Evolutionary conservation across 1,140 invertebrate genomes (phyloP).

Genomic region (Cydia splendana): DNA sequence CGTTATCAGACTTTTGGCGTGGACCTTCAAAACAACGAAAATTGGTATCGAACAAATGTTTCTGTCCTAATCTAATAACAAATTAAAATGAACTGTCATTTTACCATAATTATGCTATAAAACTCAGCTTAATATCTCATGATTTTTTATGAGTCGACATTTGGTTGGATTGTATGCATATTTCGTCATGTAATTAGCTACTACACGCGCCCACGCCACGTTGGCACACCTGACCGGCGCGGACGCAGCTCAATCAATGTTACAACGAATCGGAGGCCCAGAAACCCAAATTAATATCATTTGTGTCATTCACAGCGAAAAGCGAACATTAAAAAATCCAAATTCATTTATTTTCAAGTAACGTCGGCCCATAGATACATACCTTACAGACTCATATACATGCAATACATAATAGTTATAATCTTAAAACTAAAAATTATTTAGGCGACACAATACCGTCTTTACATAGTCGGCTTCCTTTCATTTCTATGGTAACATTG

Average conservation of each 20-base stretch:
- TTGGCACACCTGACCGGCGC: constrained; percentile 10
- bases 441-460: too few species aligned
- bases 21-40: not conserved
- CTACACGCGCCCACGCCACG: not conserved
- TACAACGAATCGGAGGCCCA: not conserved
- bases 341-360: too few species aligned
- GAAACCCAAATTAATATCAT: not conserved
- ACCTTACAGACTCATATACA: too few species aligned
- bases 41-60: not conserved
- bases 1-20: not conserved
- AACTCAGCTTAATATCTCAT: too few species aligned
- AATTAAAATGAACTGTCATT: too few species aligned
- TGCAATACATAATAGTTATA: too few species aligned
- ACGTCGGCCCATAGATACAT: too few species aligned
- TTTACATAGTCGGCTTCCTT: too few species aligned
- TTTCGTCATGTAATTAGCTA: constrained; percentile 13
- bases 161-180: not conserved
- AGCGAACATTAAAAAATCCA: not conserved
- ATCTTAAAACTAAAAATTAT: too few species aligned
- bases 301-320: not conserved
- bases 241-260: not conserved
- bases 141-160: not conserved
- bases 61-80: too few species aligned
- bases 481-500: too few species aligned
- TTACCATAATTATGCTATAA: too few species aligned